Conservation (phyloP, 2,888 invertebrate species). For the Pristionchus arcanus region DNA sequence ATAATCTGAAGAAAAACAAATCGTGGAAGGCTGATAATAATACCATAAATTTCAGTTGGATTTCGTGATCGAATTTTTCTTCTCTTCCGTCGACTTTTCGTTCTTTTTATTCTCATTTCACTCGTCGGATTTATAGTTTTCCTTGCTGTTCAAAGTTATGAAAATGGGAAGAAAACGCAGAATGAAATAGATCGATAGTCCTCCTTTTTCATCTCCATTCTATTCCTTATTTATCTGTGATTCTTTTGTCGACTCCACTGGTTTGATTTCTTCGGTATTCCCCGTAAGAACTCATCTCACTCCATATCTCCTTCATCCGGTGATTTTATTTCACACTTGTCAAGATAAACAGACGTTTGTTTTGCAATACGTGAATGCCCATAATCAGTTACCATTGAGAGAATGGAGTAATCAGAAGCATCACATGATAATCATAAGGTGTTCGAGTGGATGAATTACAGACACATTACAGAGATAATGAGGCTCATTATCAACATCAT, state of each 20-base stretch:
- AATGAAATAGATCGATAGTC: background rate
- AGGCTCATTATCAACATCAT: background rate
- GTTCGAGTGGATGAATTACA: background rate
- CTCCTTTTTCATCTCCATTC: background rate
- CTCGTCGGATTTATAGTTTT: slow-evolving; percentile 39
- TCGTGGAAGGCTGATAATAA: no score
- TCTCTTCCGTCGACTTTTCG: slow-evolving; percentile 26
- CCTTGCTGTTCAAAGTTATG: slow-evolving; percentile 40
- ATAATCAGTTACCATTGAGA: background rate
- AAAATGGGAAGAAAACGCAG: slow-evolving; percentile 13
- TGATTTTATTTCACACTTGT: background rate
- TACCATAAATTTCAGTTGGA: background rate
- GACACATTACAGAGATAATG: background rate
- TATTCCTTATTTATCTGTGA: background rate
- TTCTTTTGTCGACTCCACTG: background rate
- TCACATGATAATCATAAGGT: background rate
- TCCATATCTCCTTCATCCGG: background rate
- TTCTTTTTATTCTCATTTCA: slow-evolving; percentile 33
- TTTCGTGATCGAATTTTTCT: background rate
- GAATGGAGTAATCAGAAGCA: background rate
- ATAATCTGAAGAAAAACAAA: no score
- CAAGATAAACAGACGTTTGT: slow-evolving; percentile 4
- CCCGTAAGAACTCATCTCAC: background rate
- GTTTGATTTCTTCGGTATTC: background rate
- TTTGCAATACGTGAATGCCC: background rate